Percentiles rank a stretch among this genome's conserved stretches.
Conservation (phyloP, 2,797 vertebrate species). For the Adrianichthys oophorus region DNA sequence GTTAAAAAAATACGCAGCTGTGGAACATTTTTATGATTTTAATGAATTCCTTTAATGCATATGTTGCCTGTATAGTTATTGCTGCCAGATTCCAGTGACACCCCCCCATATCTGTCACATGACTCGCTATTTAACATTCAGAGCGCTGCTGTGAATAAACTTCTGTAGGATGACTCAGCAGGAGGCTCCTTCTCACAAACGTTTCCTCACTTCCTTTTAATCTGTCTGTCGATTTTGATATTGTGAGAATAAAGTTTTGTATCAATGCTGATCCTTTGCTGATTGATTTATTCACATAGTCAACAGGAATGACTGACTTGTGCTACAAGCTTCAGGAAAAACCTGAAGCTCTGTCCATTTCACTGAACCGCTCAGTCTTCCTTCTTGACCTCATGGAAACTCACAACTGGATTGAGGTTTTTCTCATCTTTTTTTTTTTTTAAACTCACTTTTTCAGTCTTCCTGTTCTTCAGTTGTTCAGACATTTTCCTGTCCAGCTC, state of each 20-base stretch:
- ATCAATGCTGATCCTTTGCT: slow-evolving; percentile 57
- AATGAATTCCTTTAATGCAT: slow-evolving; percentile 48
- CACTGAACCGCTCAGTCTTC: no score
- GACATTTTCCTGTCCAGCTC: no score
- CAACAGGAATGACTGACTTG: no score
- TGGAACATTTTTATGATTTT: slow-evolving; percentile 33
- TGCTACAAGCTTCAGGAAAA: no score
- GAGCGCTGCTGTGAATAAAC: slow-evolving; percentile 38
- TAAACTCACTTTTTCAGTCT: no score
- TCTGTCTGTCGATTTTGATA: slow-evolving; percentile 82
- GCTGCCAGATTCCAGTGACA: slow-evolving; percentile 37
- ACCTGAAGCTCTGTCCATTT: no score
- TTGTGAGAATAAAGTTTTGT: slow-evolving; percentile 86
- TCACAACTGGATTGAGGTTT: no score
- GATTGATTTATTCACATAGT: slow-evolving; percentile 17
- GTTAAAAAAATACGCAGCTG: slow-evolving; percentile 40
- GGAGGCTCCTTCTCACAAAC: slow-evolving; percentile 41
- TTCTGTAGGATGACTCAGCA: slow-evolving; percentile 28
- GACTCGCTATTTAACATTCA: slow-evolving; percentile 57
- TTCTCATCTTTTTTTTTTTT: no score
- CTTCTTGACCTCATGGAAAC: no score
- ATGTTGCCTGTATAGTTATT: slow-evolving; percentile 57
- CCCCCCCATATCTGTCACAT: slow-evolving; percentile 15
- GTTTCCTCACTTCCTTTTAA: slow-evolving; percentile 65
- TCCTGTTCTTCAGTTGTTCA: no score